Evolutionary conservation across 2,888 invertebrate genomes (phyloP), one percentile per base, ranked within the genome.

Genomic region (Nymphalis polychloros): DNA sequence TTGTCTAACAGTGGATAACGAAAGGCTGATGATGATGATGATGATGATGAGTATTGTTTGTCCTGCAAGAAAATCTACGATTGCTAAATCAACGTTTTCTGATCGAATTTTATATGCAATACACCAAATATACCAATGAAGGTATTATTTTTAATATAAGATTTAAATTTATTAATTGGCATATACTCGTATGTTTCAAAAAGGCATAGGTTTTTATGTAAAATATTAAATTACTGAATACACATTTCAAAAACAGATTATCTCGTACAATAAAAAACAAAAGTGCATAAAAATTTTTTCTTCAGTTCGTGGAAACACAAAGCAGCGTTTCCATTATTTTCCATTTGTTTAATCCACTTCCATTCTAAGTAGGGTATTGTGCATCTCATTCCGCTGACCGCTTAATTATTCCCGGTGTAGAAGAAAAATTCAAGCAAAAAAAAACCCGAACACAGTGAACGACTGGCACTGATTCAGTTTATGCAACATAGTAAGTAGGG

Each of bases 261-360:
- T 31, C 31, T 31, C 55, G 53, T 27, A 35, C 31, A 16, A 55
- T 17, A 55, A 55, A 8, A 55, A 55, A 8, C 1, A 55, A 35
- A 31, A 27, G 55, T n/a, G 16, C n/a, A 31, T n/a, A 55, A 27
- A 55, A 13, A 8, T 6, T 8, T 41, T 41, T 41, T 13, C 31
- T 19, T 31, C 55, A 55, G 55, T 8, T 7, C n/a, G 27, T 35
- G 17, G 41, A 13, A 41, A 41, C 55, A 31, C 55, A 55, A 55
- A 55, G 55, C 55, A 8, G n/a, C 19, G 49, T 19, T 55, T 31
- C 55, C 60, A 66, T 66, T 61, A 66, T 66, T 66, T 66, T 65
- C 60, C 61, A 61, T 66, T 66, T 66, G 61, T 66, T 66, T 48
- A 66, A 66, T 66, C 61, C 61, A 66, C 27, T 66, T 53, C 59